These are phyloP conservation scores for Pteruthius melanotis DNA, from an alignment of 2,113 vertebrate genomes.

Conservation along the genomic window DNA sequence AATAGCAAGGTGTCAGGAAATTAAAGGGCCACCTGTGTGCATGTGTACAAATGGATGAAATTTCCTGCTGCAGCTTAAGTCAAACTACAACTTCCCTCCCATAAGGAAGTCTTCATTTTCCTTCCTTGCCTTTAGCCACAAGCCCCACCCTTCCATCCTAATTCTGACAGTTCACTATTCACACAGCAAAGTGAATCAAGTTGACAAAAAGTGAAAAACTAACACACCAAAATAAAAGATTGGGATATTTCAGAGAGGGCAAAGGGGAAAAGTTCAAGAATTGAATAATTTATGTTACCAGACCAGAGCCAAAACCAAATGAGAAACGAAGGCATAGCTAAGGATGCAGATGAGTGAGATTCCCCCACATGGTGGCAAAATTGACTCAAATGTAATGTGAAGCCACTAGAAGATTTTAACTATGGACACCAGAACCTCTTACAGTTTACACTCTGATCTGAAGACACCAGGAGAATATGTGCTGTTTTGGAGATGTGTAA, in stretches of 20 bases:
- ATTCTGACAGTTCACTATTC: not conserved
- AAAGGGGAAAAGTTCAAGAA: not conserved
- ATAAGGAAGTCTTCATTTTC: not conserved
- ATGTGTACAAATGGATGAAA: not conserved
- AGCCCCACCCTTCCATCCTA: not conserved
- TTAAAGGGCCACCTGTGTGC: not conserved
- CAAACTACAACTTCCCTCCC: not conserved
- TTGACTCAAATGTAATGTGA: accelerated
- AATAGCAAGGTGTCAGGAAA: not conserved
- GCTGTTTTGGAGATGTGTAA: accelerated
- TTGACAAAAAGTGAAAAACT: not conserved
- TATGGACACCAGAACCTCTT: not conserved
- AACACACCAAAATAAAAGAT: not conserved
- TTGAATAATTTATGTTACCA: not conserved
- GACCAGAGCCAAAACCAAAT: not conserved
- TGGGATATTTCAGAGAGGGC: not conserved
- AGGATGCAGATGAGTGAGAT: not conserved
- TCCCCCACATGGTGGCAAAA: not conserved
- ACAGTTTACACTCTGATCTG: not conserved
- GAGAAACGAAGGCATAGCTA: not conserved
- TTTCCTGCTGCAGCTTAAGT: not conserved
- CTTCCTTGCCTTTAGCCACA: not conserved
- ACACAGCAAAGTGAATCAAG: not conserved
- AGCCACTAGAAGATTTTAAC: not conserved
- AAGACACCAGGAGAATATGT: not conserved